Conservation (phyloP, 2,888 invertebrate species). For the Erannis defoliaria region DNA sequence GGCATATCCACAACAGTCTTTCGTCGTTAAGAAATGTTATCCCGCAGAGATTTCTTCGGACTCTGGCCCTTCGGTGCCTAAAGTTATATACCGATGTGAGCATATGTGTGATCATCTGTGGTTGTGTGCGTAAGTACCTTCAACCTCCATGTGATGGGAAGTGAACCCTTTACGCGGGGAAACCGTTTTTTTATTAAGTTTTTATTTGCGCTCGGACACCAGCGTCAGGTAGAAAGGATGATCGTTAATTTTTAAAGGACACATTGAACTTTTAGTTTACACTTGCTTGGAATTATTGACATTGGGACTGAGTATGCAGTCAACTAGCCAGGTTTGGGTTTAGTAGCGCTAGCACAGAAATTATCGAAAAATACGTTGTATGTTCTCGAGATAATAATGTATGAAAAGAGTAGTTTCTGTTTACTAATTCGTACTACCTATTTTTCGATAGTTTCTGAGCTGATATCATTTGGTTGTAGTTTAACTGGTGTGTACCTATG, state of each 20-base stretch:
- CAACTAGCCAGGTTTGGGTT: not conserved
- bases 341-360: no score
- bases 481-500: no score
- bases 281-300: slow-evolving; percentile 34
- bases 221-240: slow-evolving; percentile 86
- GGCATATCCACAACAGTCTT: slow-evolving; percentile 69
- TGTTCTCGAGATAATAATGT: no score
- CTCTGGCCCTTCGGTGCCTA: slow-evolving; percentile 70
- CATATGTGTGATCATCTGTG: slow-evolving; percentile 51
- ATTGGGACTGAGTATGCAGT: slow-evolving; percentile 1
- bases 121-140: slow-evolving; percentile 62
- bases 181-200: slow-evolving; percentile 73
- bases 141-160: slow-evolving; percentile 85
- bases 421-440: no score
- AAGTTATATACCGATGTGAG: slow-evolving; percentile 56
- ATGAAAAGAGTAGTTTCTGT: no score
- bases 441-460: no score
- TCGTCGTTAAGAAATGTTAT: slow-evolving; percentile 77
- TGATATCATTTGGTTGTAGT: no score
- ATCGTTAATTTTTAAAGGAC: slow-evolving; percentile 86
- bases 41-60: slow-evolving; percentile 81
- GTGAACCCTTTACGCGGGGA: slow-evolving; percentile 87
- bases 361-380: no score
- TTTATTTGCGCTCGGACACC: slow-evolving; percentile 86
- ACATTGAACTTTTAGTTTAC: slow-evolving; percentile 60